Base-by-base conservation (phyloP, 30 jellyfish, hydroid and myxozoan genomes). In the Cassiopea xamachana region DNA sequence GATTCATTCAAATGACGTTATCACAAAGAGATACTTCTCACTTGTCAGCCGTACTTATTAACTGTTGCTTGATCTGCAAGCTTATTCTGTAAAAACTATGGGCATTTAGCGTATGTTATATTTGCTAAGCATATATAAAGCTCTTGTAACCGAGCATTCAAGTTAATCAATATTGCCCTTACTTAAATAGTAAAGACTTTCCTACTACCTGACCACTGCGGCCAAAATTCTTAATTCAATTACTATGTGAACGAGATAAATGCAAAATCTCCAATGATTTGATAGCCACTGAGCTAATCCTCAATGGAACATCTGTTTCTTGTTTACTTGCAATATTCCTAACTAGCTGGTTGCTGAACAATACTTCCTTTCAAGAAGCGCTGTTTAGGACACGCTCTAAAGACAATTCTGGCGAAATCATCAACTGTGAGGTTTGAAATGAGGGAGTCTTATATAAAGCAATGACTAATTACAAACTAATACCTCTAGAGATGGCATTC, bases 171-270 rank as follows among this genome's bases (percentile, higher is more conserved):
- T 27, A 27, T 27, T 27, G 39, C 39, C 39, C 39, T 55, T 55
- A 3, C 64, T 3, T 3, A 64, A 2, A 64, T 64, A 27, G 6
- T 17, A 17, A 64, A 64, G 74, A 27, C 2, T 4, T 64, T 13
- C 13, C 15, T 64, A 2, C 43, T 4, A 16, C 18, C 46, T 70
- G 27, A 47, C 85, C 92, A 84, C 51, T 87, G 94, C 72, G 94
- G 94, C 77, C 80, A 58, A 27, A 14, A 60, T 76, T 75, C 77
- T 77, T 76, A 79, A 67, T 77, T 68, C 80, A 46, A 67, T 43
- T 75, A 87, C 89, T 87, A 61, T 83, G 71, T 77, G 84, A 46
- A 16, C 61, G 39, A 7, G 94, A 87, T 87, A 47, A 87, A 9
- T 46, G 68, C 50, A 46, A 76, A 76, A 62, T 77, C 73, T 60